Base-by-base conservation (phyloP, 2,113 vertebrate species). In the Antidorcas marsupialis region DNA sequence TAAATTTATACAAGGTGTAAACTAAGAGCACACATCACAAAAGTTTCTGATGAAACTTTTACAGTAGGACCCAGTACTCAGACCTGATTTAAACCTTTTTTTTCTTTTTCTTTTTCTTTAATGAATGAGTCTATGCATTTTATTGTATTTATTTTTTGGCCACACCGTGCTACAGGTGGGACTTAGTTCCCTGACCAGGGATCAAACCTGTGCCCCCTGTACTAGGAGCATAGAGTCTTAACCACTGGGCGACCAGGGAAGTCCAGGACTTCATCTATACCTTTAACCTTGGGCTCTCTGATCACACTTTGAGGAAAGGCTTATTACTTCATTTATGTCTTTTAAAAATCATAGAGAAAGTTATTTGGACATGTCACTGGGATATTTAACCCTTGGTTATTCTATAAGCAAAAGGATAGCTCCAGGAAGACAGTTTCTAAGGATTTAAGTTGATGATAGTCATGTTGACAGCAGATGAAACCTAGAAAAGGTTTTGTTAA, bases 1-100 rank as follows among this genome's bases (percentile, higher is more conserved):
- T 67, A 78, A 84, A 57, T 85, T 78, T 95, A 43, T 55, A 25
- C 76, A 87, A 8, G 86, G 67, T 95, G 78, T 81, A 71, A 84
- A 60, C 81, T 88, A 52, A 78, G 19, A 43, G 30, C 19, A 81
- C 8, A 60, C 39, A 83, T 91, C 52, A 39, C 53, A 94, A 62
- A 88, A 28, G 14, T 91, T 95, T 84, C 95, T 97, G 30, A 25
- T 74, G 76, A 83, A n/a, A 62, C 28, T 74, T 92, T 96, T 81
- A 93, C 45, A 79, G 39, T 6, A 81, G 21, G 59, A 16, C 30
- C 43, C 30, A 47, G 45, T 87, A 36, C 45, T 16, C 47, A 91
- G 74, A 96, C 30, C 27, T 62, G 21, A 62, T 87, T 87, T 79
- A 74, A 76, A 43, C 39, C 71, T 43, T 39, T 36, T 71, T 71